phyloP scores from a whole-genome alignment of 2,888 invertebrate genomes.

The Panorpa germanica region DNA sequence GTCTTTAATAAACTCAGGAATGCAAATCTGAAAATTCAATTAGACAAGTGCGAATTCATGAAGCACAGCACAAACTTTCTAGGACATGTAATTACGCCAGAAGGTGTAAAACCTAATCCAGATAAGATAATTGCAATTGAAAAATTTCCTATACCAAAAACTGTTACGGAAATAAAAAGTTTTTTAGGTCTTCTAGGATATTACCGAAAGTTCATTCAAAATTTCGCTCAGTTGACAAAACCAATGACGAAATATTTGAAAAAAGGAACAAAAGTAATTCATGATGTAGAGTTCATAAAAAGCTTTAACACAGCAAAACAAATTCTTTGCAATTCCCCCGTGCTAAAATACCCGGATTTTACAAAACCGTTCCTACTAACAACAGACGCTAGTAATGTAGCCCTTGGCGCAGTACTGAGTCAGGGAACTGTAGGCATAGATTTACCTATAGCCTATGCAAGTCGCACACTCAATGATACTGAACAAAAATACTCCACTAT shows the following conservation, averaged over 20 bases:
- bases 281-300: no score
- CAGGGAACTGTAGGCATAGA: slow-evolving; percentile 12
- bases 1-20: slow-evolving; percentile 11
- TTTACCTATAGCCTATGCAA: slow-evolving; percentile 10
- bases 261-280: slow-evolving; percentile 9
- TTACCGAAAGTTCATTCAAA: slow-evolving; percentile 9
- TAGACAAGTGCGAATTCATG: slow-evolving; percentile 13
- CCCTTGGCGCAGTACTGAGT: slow-evolving; percentile 9
- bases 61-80: slow-evolving; percentile 14
- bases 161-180: slow-evolving; percentile 10
- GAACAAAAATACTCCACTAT: slow-evolving; percentile 9
- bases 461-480: slow-evolving; percentile 7
- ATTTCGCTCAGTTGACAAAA: slow-evolving; percentile 7
- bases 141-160: slow-evolving; percentile 12
- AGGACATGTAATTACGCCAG: slow-evolving; percentile 15
- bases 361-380: slow-evolving; percentile 11
- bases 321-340: no score
- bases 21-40: slow-evolving; percentile 11
- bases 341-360: slow-evolving; percentile 11
- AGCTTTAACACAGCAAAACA: no score
- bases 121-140: slow-evolving; percentile 11
- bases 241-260: slow-evolving; percentile 9
- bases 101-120: slow-evolving; percentile 14
- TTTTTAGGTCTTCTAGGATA: slow-evolving; percentile 11
- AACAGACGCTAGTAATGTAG: slow-evolving; percentile 10